Conservation (phyloP, 2,888 invertebrate genomes). For the Tenodera sinensis region DNA sequence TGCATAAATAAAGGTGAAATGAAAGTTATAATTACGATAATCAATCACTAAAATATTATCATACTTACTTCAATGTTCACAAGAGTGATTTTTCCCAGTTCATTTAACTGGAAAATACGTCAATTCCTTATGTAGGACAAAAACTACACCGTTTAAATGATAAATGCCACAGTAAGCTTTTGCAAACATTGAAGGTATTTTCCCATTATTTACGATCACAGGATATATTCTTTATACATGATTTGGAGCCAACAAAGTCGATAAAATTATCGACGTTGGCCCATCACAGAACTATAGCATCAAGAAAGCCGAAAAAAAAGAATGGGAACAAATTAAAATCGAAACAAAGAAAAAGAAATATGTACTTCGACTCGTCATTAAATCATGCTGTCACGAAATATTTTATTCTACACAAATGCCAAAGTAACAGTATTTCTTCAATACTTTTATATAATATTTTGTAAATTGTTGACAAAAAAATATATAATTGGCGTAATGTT, state of each 20-base stretch:
- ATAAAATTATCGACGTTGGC: not conserved
- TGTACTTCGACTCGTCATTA: too few species aligned
- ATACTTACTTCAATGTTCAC: not conserved
- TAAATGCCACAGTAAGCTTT: not conserved
- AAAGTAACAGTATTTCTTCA: too few species aligned
- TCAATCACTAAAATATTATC: not conserved
- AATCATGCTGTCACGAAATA: too few species aligned
- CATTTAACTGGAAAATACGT: not conserved
- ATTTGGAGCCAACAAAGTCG: conserved; percentile 13
- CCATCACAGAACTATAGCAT: not conserved
- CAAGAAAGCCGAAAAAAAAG: not conserved
- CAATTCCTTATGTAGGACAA: not conserved
- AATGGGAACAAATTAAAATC: not conserved
- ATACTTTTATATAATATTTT: too few species aligned
- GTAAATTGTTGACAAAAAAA: too few species aligned
- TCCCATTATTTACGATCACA: conserved; percentile 4
- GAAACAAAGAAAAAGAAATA: too few species aligned
- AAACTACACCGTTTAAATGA: not conserved
- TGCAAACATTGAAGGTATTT: not conserved
- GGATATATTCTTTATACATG: conserved; percentile 1
- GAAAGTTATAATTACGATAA: too few species aligned
- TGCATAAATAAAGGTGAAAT: too few species aligned
- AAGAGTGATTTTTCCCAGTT: not conserved
- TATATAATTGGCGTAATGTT: too few species aligned
- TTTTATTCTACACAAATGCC: too few species aligned